Evolutionary conservation across 1,140 invertebrate species (phyloP).

Genomic region (Trichonephila clavata): DNA sequence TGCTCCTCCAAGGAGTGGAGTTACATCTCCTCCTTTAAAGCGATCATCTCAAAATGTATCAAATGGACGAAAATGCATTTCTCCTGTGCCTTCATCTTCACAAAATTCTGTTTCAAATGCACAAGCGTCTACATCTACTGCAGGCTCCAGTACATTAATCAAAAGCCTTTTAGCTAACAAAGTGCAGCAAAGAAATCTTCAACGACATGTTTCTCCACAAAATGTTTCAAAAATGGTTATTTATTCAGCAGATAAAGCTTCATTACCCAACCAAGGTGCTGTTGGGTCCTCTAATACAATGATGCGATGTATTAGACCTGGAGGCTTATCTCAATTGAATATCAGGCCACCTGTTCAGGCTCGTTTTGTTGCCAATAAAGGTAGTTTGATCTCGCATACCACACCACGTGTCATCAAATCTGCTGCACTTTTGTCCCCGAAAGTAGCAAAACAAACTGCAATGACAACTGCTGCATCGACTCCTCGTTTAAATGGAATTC

Average conservation of each 20-base stretch:
- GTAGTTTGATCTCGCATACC: conserved; percentile 32
- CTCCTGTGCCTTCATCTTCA: conserved; percentile 79
- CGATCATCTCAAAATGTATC: conserved; percentile 48
- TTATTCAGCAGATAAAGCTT: conserved; percentile 62
- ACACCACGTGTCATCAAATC: conserved; percentile 44
- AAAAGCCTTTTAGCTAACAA: conserved; percentile 93
- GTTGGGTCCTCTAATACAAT: conserved; percentile 32
- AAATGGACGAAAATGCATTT: conserved; percentile 48
- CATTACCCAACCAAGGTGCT: conserved; percentile 21
- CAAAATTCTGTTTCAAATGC: conserved; percentile 79
- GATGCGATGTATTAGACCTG: conserved; percentile 55
- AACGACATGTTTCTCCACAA: conserved; percentile 78
- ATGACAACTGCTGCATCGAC: background rate
- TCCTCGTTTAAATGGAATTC: conserved; percentile 76
- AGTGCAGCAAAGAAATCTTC: conserved; percentile 82
- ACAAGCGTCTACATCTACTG: conserved; percentile 75
- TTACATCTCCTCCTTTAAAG: conserved; percentile 77
- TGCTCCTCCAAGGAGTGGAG: conserved; percentile 83
- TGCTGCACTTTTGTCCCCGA: conserved; percentile 25
- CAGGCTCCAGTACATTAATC: conserved; percentile 86
- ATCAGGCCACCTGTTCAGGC: conserved; percentile 57
- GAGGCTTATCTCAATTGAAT: conserved; percentile 1
- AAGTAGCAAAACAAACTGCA: conserved; percentile 29
- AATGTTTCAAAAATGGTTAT: conserved; percentile 72
- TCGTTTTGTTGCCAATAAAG: conserved; percentile 66